Evolutionary conservation across 2,113 vertebrate genomes (phyloP).

Genomic region (Oncorhynchus masou): DNA sequence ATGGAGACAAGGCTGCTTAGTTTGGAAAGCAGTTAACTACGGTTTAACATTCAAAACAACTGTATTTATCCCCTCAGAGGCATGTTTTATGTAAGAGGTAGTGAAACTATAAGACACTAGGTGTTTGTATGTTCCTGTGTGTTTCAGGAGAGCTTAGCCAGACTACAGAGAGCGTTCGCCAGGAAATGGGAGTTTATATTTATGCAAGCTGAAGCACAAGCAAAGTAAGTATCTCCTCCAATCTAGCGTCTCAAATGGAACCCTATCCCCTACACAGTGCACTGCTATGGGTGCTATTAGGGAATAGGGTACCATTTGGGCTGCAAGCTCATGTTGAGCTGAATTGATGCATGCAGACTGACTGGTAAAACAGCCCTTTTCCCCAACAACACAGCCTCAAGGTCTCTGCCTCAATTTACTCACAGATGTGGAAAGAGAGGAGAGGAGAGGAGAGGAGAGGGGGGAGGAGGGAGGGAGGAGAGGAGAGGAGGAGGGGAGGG

Average conservation of each 20-base stretch:
- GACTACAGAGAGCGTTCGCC: slow-evolving; percentile 85
- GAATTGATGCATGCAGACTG: background rate
- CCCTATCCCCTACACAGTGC: too few species aligned
- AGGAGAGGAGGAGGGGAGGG: background rate
- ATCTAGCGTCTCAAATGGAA: background rate
- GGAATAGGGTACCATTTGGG: background rate
- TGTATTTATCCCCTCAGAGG: too few species aligned
- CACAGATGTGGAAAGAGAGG: background rate
- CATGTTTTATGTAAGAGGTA: too few species aligned
- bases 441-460: too few species aligned
- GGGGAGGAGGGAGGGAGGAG: too few species aligned
- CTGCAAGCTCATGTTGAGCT: background rate
- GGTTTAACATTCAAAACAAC: too few species aligned
- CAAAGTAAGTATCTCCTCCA: slow-evolving; percentile 78
- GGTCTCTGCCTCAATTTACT: background rate
- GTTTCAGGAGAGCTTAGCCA: slow-evolving; percentile 83
- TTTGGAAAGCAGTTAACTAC: too few species aligned
- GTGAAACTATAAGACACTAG: too few species aligned
- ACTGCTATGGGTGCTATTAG: background rate
- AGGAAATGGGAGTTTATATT: slow-evolving; percentile 91
- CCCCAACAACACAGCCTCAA: background rate
- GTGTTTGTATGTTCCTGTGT: background rate
- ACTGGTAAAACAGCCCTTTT: background rate
- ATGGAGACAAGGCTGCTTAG: too few species aligned
- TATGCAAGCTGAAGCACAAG: slow-evolving; percentile 90